Base-by-base conservation (phyloP, 2,113 vertebrate species). In the Corythaixoides concolor region DNA sequence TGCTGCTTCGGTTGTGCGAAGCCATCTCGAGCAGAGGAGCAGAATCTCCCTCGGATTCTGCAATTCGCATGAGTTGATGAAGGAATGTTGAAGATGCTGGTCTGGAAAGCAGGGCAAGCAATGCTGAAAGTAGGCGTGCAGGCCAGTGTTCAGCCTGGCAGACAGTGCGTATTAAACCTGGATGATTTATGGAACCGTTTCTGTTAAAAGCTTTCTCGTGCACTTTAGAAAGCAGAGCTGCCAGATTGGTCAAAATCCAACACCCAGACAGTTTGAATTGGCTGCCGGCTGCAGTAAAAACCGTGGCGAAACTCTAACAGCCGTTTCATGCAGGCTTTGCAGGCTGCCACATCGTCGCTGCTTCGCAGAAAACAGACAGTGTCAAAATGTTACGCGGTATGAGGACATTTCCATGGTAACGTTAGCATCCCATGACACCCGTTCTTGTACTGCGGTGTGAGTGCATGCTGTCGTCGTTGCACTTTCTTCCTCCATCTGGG, bases 341-440 rank as follows among this genome's bases (percentile, higher is more conserved):
- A 27, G 88, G 83, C 95, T 90, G 95, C 90, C 85, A 72, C 70
- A 49, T 69, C 49, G 9, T 22, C 23, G 93, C 91, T 58, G 94
- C 96, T 83, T 83, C 74, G 26, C 39, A 4, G 73, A 27, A 66
- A 95, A 89, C 87, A 90, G 95, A 58, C 95, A 43, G 93, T 97
- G 97, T 97, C 96, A 94, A 96, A 97, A 91, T 73, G 94, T 95
- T 92, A 89, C 15, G 10, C 1, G 21, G 8, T 69, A 28, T 14
- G 93, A 94, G 95, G 96, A 97, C 96, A 93, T 96, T 85, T 5
- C 97, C 96, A 97, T 97, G 96, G 97, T 60, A 97, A 97, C 95
- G 27, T 78, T 47, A 86, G 95, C 95, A 97, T 97, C 97, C 95
- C 95, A 63, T 87, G 94, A 56, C 92, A 97, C 66, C 74, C 22